Conservation (phyloP, 2,113 vertebrate genomes). For the Mixornis gularis region DNA sequence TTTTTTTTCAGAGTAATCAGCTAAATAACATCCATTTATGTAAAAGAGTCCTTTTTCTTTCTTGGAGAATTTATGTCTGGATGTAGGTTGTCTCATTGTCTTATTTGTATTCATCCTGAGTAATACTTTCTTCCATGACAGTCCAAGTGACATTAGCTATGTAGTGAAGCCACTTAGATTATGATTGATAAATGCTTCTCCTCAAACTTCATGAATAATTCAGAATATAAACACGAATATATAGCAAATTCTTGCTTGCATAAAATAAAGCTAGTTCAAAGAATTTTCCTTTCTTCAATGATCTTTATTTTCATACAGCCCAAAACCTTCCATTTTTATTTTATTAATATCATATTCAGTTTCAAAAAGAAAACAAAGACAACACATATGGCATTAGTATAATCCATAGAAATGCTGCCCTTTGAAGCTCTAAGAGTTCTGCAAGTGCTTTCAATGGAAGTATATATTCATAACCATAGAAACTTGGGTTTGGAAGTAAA, state of each 20-base stretch:
- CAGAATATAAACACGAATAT: background rate
- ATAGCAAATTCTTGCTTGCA: background rate
- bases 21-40: background rate
- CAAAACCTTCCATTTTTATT: background rate
- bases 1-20: background rate
- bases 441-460: background rate
- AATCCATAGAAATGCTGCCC: background rate
- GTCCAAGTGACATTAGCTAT: background rate
- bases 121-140: background rate
- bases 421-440: background rate
- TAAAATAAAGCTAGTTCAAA: background rate
- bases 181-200: background rate
- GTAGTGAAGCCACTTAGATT: background rate
- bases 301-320: background rate
- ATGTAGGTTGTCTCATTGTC: background rate
- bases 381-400: background rate
- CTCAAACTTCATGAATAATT: background rate
- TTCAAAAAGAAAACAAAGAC: constrained; percentile 3
- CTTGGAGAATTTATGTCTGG: background rate
- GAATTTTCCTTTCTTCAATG: background rate
- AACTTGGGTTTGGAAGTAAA: background rate
- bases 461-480: background rate
- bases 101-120: background rate
- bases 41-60: background rate
- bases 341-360: background rate